Evolutionary conservation across 2,113 vertebrate genomes (phyloP), one percentile per base, ranked within the genome.

Genomic region (Agapornis roseicollis): DNA sequence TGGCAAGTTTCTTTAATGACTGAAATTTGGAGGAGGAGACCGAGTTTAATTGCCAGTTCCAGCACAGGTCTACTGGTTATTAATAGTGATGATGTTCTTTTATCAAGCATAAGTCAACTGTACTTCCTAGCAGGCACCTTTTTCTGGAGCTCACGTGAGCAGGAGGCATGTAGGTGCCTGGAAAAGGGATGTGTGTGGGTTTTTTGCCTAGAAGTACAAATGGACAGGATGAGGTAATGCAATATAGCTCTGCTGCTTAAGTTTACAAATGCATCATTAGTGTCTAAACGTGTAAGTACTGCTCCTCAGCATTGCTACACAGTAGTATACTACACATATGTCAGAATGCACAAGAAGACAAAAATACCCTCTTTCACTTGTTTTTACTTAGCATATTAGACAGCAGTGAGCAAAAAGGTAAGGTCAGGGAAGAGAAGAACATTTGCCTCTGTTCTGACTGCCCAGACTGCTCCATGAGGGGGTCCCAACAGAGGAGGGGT

Each of bases 21-120:
- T 63, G 31, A 86, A 88, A 93, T 64, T 55, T 2, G 1, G 58
- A 89, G 71, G 81, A 95, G 37, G 47, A 95, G 64, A 73, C 35
- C 5, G 24, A 88, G 46, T 63, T 78, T 95, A 94, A 95, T 85
- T 95, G 86, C 41, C 50, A 77, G 68, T 31, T 93, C 56, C 82
- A 78, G 72, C 77, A 88, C 13, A 80, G 35, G 46, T 56, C 63
- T 85, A 81, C 50, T 0, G 1, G 44, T 85, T 94, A 89, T 44
- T 92, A 86, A 92, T 58, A 69, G 25, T 80, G 61, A 23, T 53
- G n/a, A 41, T 93, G 58, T 93, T 87, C 83, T 80, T 89, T 88
- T 81, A 92, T 92, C 23, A 14, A 91, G 49, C 22, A 77, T 14
- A 96, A 80, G 58, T 82, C 56, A 65, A 37, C 46, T 61, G 65